phyloP scores from a whole-genome alignment of 2,888 invertebrate genomes.

The Odontomyia ornata region DNA sequence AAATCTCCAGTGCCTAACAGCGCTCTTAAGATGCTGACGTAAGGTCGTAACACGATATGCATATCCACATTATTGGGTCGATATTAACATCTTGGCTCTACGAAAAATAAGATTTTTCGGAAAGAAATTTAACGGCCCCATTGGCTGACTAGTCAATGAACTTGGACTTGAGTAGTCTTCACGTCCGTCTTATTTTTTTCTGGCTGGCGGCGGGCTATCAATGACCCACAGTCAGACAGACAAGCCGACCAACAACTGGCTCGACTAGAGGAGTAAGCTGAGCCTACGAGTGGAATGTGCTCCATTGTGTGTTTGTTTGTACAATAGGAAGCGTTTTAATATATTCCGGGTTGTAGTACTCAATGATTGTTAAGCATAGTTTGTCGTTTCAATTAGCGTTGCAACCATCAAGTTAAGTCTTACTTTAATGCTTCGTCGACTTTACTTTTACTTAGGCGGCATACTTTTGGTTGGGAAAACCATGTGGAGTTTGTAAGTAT shows the following conservation, averaged over 20 bases:
- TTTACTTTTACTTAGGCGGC: too few relatives aligned
- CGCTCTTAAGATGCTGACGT: slow-evolving; percentile 19
- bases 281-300: too few relatives aligned
- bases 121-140: slow-evolving; percentile 28
- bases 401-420: background rate
- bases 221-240: slow-evolving; percentile 8
- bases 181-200: background rate
- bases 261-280: too few relatives aligned
- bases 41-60: slow-evolving; percentile 14
- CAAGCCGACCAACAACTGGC: background rate
- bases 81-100: slow-evolving; percentile 30
- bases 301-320: background rate
- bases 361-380: background rate
- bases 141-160: slow-evolving; percentile 29
- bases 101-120: slow-evolving; percentile 6
- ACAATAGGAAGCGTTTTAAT: background rate
- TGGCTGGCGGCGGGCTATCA: background rate
- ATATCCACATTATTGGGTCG: slow-evolving; percentile 28
- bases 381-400: slow-evolving; percentile 1
- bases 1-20: background rate
- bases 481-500: too few relatives aligned
- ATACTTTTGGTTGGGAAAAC: too few relatives aligned
- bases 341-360: background rate
- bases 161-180: slow-evolving; percentile 29
- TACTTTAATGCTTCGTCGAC: background rate